Evolutionary conservation across 2,888 invertebrate genomes (phyloP).

Genomic region (Zootermopsis nevadensis): DNA sequence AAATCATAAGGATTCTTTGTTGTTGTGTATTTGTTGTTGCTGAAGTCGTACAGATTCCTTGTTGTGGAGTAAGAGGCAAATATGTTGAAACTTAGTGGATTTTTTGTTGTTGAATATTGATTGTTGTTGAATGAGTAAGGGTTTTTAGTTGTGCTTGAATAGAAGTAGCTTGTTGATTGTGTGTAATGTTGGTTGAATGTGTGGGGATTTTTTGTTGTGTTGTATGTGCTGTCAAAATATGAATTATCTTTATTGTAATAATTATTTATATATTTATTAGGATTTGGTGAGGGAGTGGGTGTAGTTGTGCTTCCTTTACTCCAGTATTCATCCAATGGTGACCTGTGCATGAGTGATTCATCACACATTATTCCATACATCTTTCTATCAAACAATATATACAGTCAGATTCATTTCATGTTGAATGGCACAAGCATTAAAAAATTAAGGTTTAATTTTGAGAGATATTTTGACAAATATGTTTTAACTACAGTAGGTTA

Average conservation of each 20-base stretch:
- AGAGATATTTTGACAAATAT: too few relatives aligned
- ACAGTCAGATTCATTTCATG: too few relatives aligned
- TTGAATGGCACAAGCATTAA: too few relatives aligned
- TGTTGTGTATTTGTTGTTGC: constrained; percentile 50
- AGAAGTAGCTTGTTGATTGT: constrained; percentile 15
- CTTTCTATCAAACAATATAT: constrained; percentile 7
- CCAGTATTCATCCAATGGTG: constrained; percentile 37
- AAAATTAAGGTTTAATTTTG: too few relatives aligned
- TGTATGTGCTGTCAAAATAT: constrained; percentile 16
- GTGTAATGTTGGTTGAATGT: constrained; percentile 14
- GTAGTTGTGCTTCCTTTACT: constrained; percentile 39
- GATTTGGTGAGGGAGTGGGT: background rate
- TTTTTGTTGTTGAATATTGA: constrained; percentile 53
- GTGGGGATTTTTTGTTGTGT: constrained; percentile 33
- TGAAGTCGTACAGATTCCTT: constrained; percentile 46
- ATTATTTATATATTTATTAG: constrained; percentile 16
- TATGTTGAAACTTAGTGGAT: constrained; percentile 55
- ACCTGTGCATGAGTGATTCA: constrained; percentile 41
- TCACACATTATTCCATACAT: constrained; percentile 31
- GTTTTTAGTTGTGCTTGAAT: background rate
- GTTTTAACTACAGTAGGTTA: too few relatives aligned
- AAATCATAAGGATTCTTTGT: constrained; percentile 58
- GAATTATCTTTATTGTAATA: constrained; percentile 13
- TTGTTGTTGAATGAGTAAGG: background rate
- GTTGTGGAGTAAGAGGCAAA: constrained; percentile 36